These are phyloP conservation scores for Sebastes cheni DNA, from an alignment of 2,797 vertebrate species.

Conservation along the genomic window DNA sequence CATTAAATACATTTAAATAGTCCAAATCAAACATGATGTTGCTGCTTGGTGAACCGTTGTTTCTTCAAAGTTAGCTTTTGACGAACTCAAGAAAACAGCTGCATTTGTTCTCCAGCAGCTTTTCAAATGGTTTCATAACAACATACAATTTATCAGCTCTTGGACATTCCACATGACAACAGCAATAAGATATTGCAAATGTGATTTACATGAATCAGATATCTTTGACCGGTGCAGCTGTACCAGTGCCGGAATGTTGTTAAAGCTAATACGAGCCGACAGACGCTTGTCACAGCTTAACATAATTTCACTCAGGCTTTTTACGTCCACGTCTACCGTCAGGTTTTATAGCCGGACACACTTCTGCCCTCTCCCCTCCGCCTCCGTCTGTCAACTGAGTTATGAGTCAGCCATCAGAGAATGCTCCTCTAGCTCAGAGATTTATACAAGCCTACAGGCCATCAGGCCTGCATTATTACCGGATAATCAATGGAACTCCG, in stretches of 20 bases:
- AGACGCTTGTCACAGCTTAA: background rate
- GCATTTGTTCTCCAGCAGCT: background rate
- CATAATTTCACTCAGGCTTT: constrained; percentile 11
- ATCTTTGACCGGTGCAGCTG: background rate
- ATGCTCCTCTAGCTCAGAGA: constrained; percentile 8
- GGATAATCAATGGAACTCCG: constrained; percentile 36
- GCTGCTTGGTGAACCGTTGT: background rate
- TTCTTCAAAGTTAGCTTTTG: background rate
- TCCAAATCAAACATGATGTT: background rate
- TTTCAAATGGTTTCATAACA: too few relatives aligned
- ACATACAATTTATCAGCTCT: too few relatives aligned
- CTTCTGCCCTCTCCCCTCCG: background rate
- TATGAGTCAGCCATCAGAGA: constrained; percentile 17
- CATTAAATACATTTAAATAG: background rate
- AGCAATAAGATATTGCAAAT: background rate
- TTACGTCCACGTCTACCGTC: background rate
- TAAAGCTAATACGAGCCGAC: background rate
- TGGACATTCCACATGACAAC: background rate
- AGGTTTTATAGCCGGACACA: constrained; percentile 30
- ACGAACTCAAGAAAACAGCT: background rate
- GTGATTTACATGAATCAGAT: background rate
- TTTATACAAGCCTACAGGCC: constrained; percentile 29
- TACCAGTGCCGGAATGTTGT: background rate
- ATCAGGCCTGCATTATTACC: constrained; percentile 25
- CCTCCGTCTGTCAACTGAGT: constrained; percentile 13